Evolutionary conservation across 2,888 invertebrate species (phyloP), one percentile per base, ranked within the genome.

Genomic region (Liopterus haemorrhoidalis): DNA sequence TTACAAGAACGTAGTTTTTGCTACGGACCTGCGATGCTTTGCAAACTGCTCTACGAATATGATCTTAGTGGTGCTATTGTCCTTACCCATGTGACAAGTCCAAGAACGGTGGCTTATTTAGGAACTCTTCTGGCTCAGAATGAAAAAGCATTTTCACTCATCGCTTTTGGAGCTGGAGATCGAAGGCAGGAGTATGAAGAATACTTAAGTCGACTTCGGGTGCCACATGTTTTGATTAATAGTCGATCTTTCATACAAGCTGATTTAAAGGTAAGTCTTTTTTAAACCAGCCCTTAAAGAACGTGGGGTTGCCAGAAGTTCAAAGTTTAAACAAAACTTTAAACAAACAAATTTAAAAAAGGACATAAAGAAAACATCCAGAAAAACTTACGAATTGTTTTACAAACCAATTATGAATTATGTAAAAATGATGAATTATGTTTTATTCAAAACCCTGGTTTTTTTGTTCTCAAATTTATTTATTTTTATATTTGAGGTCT

Each of bases 71-170:
- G 89, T 2, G 81, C 81, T 15, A 81, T 89, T 0, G 76, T 86
- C 0, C 82, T 87, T 58, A 87, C 86, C 0, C 88, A 89, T 57
- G 78, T 86, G 0, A 79, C 82, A 1, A 86, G 87, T 0, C 86
- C 87, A 0, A 74, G 86, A 5, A 82, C 85, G 30, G 85, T 85
- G 0, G 87, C 85, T 0, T 89, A 88, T 60, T 65, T 88, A 30
- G 87, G 85, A 0, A 79, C 80, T 1, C 72, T 82, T 5, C 64
- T 81, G 19, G 67, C 71, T 2, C 74, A 75, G 15, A 74, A 80
- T 20, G 73, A 75, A 46, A 72, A 75, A 28, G 73, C 78, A 1
- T 76, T 76, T 16, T 70, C 72, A 53, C 68, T 82, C 21, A 63
- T 78, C 48, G 79, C 75, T 2, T 82, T 80, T 55, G 79, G 79